Conservation (phyloP, 2,888 invertebrate species). For the Malacosoma neustria region DNA sequence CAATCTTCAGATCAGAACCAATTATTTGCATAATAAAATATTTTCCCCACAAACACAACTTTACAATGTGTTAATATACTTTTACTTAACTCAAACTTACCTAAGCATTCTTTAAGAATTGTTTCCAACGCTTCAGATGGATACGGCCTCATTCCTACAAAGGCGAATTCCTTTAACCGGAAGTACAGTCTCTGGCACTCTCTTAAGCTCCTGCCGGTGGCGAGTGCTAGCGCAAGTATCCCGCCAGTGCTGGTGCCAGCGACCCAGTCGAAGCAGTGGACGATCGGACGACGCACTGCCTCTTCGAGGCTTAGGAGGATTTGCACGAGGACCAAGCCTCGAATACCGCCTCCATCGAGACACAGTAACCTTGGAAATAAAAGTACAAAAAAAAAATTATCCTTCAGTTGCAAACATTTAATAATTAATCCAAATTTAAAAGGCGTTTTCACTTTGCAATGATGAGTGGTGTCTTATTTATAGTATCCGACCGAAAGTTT, state of each 20-base stretch:
- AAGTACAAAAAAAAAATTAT: too few species aligned
- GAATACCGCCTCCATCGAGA: slow-evolving; percentile 97
- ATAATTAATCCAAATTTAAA: too few species aligned
- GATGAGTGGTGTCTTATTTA: too few species aligned
- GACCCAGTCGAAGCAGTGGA: slow-evolving; percentile 96
- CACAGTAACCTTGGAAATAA: slow-evolving; percentile 76
- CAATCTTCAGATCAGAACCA: too few species aligned
- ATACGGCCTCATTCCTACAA: slow-evolving; percentile 94
- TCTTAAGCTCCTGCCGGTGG: slow-evolving; percentile 84
- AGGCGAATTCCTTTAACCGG: slow-evolving; percentile 94
- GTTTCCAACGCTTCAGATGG: slow-evolving; percentile 88
- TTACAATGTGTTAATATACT: too few species aligned
- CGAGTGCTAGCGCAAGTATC: slow-evolving; percentile 89
- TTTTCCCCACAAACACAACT: too few species aligned
- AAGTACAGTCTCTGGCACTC: slow-evolving; percentile 95
- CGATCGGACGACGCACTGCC: slow-evolving; percentile 81
- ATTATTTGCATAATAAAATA: too few species aligned
- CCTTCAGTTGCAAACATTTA: too few species aligned
- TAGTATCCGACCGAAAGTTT: too few species aligned
- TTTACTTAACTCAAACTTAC: too few species aligned
- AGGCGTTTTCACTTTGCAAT: too few species aligned
- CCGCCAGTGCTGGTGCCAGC: slow-evolving; percentile 92
- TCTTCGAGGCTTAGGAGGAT: slow-evolving; percentile 85
- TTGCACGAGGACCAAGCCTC: slow-evolving; percentile 89
- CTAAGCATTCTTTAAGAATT: slow-evolving; percentile 91